Evolutionary conservation across 2,888 invertebrate species (phyloP), one percentile per base, ranked within the genome.

Genomic region (Ornithoptera priamus): DNA sequence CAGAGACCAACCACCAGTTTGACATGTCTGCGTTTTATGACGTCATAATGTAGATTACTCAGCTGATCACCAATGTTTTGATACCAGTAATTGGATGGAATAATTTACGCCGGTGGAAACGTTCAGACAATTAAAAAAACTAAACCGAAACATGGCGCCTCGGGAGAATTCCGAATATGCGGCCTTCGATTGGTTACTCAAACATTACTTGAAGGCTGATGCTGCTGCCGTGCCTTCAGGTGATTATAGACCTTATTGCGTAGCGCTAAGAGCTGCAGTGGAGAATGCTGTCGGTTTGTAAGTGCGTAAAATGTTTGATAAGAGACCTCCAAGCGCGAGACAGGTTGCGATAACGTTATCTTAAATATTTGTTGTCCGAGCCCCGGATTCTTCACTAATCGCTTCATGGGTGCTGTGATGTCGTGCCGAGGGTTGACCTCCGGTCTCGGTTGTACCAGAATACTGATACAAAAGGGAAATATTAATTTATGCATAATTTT

Each of bases 361-460:
- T 79, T 79, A 79, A 78, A 77, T 79, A 79, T 77, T 79, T 76
- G 73, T 76, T 75, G 75, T 73, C 75, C 72, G 75, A 73, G 71
- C 67, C 72, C 72, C 73, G 65, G 66, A 74, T 74, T 71, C 74
- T 70, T 74, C 62, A 71, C 69, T 72, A 69, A 62, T 69, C 65
- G 65, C 42, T 58, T 58, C 22, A 58, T 12, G 12, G 58, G 53
- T 8, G 7, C 39, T 39, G 39, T 7, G 39, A 39, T 39, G 39
- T 39, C 6, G 39, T 6, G 39, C 39, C 39, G 39, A 7, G 10
- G 10, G 8, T 7, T 10, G 39, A 7, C 7, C 39, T 39, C 39
- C 8, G 39, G 10, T 7, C 39, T 7, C 39, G 10, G 39, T 39
- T 7, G 39, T 8, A 39, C 39, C 39, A 5, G 30, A 5, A 39